Evolutionary conservation across 2,113 vertebrate genomes (phyloP), one percentile per base, ranked within the genome.

Genomic region (Cygnus buccinator): DNA sequence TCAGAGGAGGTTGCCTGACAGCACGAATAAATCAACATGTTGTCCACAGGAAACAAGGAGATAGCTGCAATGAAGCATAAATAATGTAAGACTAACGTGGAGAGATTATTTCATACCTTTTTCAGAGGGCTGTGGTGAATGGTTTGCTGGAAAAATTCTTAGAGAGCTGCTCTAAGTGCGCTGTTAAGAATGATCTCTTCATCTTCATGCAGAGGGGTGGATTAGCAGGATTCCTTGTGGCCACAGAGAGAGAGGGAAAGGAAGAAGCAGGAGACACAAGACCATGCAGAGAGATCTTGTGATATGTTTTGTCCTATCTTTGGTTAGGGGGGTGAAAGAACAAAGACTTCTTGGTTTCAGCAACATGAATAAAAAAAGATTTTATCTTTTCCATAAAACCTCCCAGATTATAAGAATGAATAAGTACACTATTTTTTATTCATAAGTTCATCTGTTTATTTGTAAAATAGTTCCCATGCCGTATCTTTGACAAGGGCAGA

Each of bases 21-120:
- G 86, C 82, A 88, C 39, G 71, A 93, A 95, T 96, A 96, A 95
- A 95, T 98, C 96, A 97, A 65, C 3, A 13, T 63, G 43, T 35
- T 91, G 68, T 95, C 85, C 79, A 76, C 90, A 95, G 96, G 95
- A 96, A 97, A 77, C 82, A 88, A 87, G 80, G 43, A 94, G 89
- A 90, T 94, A 93, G 73, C 35, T 81, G 84, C 85, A 94, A 90
- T 77, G 90, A 94, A 93, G 89, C 62, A 86, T 71, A 96, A 96
- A 92, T 94, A 92, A 85, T 87, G 75, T 87, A 90, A 86, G 59
- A 33, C 73, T 83, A 86, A 93, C 84, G 95, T 28, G 67, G 46
- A 59, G 48, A 90, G 84, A 91, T 94, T 87, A 88, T 94, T 81
- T 84, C 17, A n/a, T 89, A 52, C 46, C 18, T 93, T 87, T 90